A percentile compares a stretch with the other conserved stretches of the same genome.
Evolutionary conservation across 2,113 vertebrate genomes (phyloP).

Genomic region (Tyto alba): DNA sequence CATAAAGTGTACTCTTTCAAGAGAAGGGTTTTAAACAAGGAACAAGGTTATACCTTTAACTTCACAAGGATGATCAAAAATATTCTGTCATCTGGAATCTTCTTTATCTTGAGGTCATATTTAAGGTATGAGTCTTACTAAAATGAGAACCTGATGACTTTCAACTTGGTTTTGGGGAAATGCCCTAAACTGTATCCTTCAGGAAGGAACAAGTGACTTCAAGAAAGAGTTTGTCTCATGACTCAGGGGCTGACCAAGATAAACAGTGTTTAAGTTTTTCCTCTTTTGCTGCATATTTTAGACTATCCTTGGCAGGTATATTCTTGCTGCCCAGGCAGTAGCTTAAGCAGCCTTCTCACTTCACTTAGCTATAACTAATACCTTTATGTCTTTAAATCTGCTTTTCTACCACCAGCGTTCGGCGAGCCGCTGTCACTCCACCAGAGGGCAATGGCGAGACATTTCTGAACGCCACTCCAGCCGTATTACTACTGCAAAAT

Average conservation of each 20-base stretch:
- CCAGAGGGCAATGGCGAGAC: neutral
- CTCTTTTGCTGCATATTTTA: neutral
- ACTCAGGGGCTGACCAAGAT: neutral
- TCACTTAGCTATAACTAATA: neutral
- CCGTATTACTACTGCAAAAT: fast-evolving
- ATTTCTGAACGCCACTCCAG: neutral
- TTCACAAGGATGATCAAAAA: neutral
- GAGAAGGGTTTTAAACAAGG: neutral
- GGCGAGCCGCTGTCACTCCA: neutral
- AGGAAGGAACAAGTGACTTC: neutral
- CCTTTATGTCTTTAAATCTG: neutral
- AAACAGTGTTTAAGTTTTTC: neutral
- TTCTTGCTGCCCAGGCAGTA: neutral
- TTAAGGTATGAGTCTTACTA: neutral
- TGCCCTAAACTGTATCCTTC: neutral
- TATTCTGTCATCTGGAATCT: neutral
- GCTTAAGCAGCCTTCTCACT: neutral
- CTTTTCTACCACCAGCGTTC: neutral
- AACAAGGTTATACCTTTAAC: neutral
- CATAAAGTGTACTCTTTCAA: neutral
- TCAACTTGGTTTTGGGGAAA: neutral
- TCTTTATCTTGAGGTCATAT: neutral
- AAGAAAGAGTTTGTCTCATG: neutral
- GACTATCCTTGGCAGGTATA: neutral
- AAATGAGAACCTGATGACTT: neutral